Percentiles rank a stretch among this genome's conserved stretches.
Conservation (phyloP, 37 sponge, comb jelly and placozoan species). For the Aplysina aerophoba region DNA sequence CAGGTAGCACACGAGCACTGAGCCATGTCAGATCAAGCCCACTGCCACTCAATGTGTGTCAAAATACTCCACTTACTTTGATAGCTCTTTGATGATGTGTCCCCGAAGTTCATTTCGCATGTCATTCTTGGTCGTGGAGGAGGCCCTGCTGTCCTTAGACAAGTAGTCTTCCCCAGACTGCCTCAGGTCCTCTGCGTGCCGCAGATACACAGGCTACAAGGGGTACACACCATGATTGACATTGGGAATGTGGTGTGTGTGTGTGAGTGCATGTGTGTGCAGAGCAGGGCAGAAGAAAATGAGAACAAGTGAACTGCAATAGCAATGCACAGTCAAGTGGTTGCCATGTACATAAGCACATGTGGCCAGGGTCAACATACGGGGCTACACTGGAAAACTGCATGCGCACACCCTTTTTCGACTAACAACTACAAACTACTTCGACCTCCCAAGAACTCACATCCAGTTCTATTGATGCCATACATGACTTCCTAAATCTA, state of each 20-base stretch:
- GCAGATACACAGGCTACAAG: background rate
- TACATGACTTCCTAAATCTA: slow-evolving; percentile 65
- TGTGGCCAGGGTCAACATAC: too few species aligned
- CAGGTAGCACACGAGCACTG: too few species aligned
- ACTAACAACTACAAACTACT: too few species aligned
- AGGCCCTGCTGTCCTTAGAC: background rate
- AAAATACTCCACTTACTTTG: slow-evolving; percentile 54
- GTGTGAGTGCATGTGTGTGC: slow-evolving; percentile 40
- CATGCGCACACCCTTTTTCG: too few species aligned
- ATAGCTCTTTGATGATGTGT: slow-evolving; percentile 51
- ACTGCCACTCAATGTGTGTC: too few species aligned
- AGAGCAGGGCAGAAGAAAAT: background rate
- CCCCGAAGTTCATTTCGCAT: slow-evolving; percentile 50
- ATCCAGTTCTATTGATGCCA: slow-evolving; percentile 57
- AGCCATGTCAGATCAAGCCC: too few species aligned
- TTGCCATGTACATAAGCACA: background rate
- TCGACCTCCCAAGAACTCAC: slow-evolving; percentile 25
- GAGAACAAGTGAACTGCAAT: background rate
- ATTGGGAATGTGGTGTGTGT: background rate
- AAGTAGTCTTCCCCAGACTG: background rate
- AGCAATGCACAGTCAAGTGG: too few species aligned
- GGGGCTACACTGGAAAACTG: too few species aligned
- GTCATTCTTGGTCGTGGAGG: slow-evolving; percentile 62
- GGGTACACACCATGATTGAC: background rate
- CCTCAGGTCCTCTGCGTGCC: background rate